Evolutionary conservation across 1,140 invertebrate species (phyloP).

Genomic region (Streblospio benedicti): DNA sequence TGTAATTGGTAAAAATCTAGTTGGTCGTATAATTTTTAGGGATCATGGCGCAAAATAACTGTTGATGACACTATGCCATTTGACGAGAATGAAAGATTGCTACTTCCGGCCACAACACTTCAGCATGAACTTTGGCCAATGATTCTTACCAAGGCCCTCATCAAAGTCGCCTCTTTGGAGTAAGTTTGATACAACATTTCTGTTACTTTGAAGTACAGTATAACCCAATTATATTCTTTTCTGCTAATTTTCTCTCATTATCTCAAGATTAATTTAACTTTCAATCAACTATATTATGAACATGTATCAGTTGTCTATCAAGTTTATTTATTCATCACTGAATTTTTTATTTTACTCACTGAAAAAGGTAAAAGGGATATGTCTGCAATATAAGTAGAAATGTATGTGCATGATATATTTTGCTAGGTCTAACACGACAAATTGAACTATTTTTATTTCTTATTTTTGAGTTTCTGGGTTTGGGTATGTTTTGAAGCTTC

Average conservation of each 20-base stretch:
- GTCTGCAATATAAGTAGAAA: no score
- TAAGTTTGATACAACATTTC: slow-evolving; percentile 20
- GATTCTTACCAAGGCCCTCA: slow-evolving; percentile 44
- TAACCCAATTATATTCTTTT: background rate
- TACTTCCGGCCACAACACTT: slow-evolving; percentile 37
- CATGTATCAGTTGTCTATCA: background rate
- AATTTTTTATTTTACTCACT: background rate
- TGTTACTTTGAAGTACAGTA: background rate
- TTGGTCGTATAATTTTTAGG: no score
- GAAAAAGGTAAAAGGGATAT: no score
- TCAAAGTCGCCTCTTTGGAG: slow-evolving; percentile 47
- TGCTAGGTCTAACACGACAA: no score
- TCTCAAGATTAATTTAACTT: background rate
- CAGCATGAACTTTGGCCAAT: slow-evolving; percentile 47
- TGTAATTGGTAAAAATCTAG: no score
- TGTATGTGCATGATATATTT: no score
- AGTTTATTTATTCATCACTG: background rate
- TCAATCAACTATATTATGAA: background rate
- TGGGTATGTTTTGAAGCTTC: no score
- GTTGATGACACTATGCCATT: slow-evolving; percentile 46
- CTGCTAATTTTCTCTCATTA: background rate
- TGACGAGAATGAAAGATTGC: slow-evolving; percentile 40
- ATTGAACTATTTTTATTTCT: no score
- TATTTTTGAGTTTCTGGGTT: no score
- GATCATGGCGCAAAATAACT: slow-evolving; percentile 46